Evolutionary conservation across 2,797 vertebrate species (phyloP), one percentile per base, ranked within the genome.

Genomic region (Mormyrus proboscirostris): DNA sequence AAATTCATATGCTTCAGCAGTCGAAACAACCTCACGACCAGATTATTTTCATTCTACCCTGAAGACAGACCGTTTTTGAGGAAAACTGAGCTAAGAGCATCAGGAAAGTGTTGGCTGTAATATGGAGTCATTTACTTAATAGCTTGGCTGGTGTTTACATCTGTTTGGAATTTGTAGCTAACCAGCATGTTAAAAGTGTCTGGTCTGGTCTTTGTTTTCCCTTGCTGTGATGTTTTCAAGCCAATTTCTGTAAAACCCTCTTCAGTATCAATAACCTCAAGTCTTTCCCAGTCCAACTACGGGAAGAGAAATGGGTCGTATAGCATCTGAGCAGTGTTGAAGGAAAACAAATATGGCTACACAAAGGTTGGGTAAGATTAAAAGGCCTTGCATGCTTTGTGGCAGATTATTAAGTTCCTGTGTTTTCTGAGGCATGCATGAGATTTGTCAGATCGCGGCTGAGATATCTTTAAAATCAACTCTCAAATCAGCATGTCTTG

Each of bases 61-160:
- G 83, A 22, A 25, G 50, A 86, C 14, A 14, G 84, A 73, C 59
- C 16, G 19, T 16, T 53, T 57, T 50, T 88, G 59, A 86, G 57
- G 14, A 91, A 90, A n/a, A 19, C 89, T 29, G 91, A 53, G 89
- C 76, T 87, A 90, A 92, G 90, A 90, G 91, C 93, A 92, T 93
- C 92, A 92, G 92, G 92, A 94, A 94, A 93, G 92, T 89, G 87
- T 92, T 94, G 94, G 93, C 94, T 91, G 88, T 92, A 83, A 91
- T 91, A 90, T 92, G 91, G 92, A 90, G 89, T 94, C 93, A 94
- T 95, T 95, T 94, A 92, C 91, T 94, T 93, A 95, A 94, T 94
- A 92, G 92, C 92, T 88, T 6, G 91, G 93, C 93, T 94, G 93
- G 91, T 92, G 87, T 94, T 94, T 95, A 93, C 95, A 95, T 94